These are phyloP conservation scores for Pseudochirops cupreus DNA, from an alignment of 2,797 vertebrate species.

Conservation along the genomic window DNA sequence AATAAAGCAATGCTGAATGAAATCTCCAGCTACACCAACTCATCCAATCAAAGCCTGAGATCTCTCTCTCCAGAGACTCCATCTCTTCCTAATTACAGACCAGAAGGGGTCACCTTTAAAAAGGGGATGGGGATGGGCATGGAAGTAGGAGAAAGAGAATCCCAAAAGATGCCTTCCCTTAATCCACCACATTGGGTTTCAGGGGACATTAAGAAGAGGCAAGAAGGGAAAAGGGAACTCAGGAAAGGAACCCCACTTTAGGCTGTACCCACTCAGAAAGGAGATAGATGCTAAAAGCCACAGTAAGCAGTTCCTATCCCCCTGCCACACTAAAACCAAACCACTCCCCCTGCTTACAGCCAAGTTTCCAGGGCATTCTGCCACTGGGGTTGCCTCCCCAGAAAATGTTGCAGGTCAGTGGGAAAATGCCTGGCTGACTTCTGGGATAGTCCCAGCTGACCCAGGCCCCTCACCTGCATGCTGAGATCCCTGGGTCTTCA, in stretches of 20 bases:
- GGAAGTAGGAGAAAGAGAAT: not conserved
- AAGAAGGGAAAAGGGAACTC: not conserved
- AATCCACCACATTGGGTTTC: not conserved
- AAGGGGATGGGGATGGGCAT: not conserved
- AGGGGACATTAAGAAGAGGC: not conserved
- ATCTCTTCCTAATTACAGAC: not conserved
- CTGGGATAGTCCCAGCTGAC: not conserved
- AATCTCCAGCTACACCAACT: constrained; percentile 6
- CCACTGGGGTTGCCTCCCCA: not conserved
- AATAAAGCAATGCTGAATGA: constrained; percentile 7
- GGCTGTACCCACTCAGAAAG: not conserved
- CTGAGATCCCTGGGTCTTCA: constrained; percentile 59
- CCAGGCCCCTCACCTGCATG: constrained; percentile 72
- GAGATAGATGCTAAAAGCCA: not conserved
- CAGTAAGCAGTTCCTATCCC: not conserved
- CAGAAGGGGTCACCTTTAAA: not conserved
- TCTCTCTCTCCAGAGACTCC: not conserved
- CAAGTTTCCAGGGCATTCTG: not conserved
- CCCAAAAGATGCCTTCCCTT: constrained; percentile 23
- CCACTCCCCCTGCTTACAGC: not conserved
- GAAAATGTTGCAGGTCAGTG: not conserved
- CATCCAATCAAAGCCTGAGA: constrained; percentile 16
- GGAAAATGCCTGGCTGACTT: not conserved
- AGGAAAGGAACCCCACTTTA: not conserved
- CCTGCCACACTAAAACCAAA: not conserved